These are phyloP conservation scores for Drosophila murphyi DNA, from an alignment of 1,140 invertebrate species.

Conservation along the genomic window DNA sequence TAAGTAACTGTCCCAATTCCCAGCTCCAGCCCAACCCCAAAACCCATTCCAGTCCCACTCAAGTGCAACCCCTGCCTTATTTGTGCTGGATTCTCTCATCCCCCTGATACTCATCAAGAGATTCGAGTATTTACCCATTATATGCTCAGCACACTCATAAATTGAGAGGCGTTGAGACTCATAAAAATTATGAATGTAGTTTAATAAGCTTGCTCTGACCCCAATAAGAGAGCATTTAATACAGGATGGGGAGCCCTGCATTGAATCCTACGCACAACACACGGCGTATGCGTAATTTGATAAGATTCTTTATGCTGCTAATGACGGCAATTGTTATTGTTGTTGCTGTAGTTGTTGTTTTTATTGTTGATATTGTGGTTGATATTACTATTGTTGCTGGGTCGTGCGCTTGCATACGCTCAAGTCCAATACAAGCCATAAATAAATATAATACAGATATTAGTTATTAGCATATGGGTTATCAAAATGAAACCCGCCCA, in stretches of 20 bases:
- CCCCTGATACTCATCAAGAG: slow-evolving; percentile 12
- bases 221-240: slow-evolving; percentile 42
- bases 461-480: slow-evolving; percentile 81
- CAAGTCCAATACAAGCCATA: slow-evolving; percentile 69
- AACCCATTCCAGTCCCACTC: background rate
- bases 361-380: no score
- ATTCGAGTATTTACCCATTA: slow-evolving; percentile 52
- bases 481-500: slow-evolving; percentile 40
- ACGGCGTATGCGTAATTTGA: slow-evolving; percentile 78
- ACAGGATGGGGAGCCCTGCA: background rate
- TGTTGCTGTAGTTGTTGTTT: slow-evolving; percentile 21
- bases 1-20: background rate
- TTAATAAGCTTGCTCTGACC: slow-evolving; percentile 73
- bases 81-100: background rate
- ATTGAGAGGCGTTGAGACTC: slow-evolving; percentile 1
- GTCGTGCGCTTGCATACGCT: slow-evolving; percentile 63
- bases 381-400: slow-evolving; percentile 17
- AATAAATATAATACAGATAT: slow-evolving; percentile 81
- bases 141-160: slow-evolving; percentile 48
- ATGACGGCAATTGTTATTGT: slow-evolving; percentile 62
- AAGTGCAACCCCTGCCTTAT: slow-evolving; percentile 14
- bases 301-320: slow-evolving; percentile 63
- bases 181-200: slow-evolving; percentile 68
- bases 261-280: slow-evolving; percentile 39
- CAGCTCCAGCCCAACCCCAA: background rate